Evolutionary conservation across 2,113 vertebrate genomes (phyloP), one percentile per base, ranked within the genome.

Genomic region (Falco punctatus): DNA sequence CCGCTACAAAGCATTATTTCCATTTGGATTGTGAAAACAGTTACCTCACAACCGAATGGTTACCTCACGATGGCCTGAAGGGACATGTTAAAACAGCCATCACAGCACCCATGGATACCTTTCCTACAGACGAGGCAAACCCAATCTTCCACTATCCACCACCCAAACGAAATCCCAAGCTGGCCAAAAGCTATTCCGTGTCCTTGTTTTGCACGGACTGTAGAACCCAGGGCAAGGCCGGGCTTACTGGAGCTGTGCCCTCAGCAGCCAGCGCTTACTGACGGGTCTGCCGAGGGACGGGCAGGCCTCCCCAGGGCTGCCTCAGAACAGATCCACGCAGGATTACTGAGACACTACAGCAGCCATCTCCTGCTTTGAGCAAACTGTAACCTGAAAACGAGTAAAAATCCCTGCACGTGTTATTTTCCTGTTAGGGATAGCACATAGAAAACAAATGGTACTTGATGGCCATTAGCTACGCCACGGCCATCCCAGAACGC

Each of bases 201-300:
- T 3, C 17, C 49, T 42, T 35, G 14, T 24, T 80, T 27, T 27
- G 24, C 24, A 51, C 75, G 42, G 27, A 15, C 7, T 1, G 33
- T 51, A n/a, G 6, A 61, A 15, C 21, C 30, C 30, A 18, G 14
- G 32, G 18, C 13, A 35, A 52, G 44, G 51, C 38, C 19, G 88
- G 30, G 10, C 3, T 59, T 15, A 5, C 3, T 9, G 9, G 26
- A 55, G 48, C 67, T 2, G 1, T 38, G 48, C 26, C 33, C 46
- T 9, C 0, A 4, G 20, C 19, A 11, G 23, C 17, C 40, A 5
- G 48, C 0, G 11, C 17, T 35, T 2, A 4, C 81, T 23, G 0
- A 11, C 46, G 35, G 42, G 3, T 3, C 59, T 27, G 24, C 24
- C 11, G 38, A 62, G 15, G 7, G 11, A 38, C 5, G 35, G 24